Percentiles rank a stretch among this genome's conserved stretches.
Evolutionary conservation across 2,888 invertebrate genomes (phyloP).

Genomic region (Opisthograptis luteolata): DNA sequence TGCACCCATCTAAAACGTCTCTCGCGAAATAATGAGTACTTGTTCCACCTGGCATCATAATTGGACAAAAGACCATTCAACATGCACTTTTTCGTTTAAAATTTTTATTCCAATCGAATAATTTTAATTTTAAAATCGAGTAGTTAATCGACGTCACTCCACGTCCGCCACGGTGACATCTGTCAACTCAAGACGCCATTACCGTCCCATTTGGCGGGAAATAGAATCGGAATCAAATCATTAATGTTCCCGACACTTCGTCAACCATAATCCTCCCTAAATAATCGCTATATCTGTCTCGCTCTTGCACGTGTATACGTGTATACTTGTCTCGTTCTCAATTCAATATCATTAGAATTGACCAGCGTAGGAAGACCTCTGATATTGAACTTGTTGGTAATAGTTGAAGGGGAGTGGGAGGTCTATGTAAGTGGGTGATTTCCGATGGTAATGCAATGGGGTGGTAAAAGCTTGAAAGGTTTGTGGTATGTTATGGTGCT

Average conservation of each 20-base stretch:
- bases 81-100: neutral
- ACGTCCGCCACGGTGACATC: slow-evolving; percentile 53
- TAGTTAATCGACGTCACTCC: slow-evolving; percentile 42
- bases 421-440: slow-evolving; percentile 18
- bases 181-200: slow-evolving; percentile 74
- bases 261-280: slow-evolving; percentile 59
- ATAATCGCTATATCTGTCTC: slow-evolving; percentile 48
- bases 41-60: too few species aligned
- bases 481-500: slow-evolving; percentile 33
- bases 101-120: slow-evolving; percentile 9
- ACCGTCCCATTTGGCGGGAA: slow-evolving; percentile 54
- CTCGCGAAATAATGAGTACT: too few species aligned
- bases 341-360: slow-evolving; percentile 56
- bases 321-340: slow-evolving; percentile 54
- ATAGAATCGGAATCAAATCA: slow-evolving; percentile 54
- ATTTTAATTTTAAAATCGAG: slow-evolving; percentile 34
- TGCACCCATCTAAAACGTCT: too few species aligned
- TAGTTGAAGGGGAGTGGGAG: slow-evolving; percentile 10
- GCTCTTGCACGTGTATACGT: slow-evolving; percentile 27
- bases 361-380: slow-evolving; percentile 25
- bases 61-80: too few species aligned
- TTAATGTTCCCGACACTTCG: slow-evolving; percentile 59
- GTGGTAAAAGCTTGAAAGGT: slow-evolving; percentile 35
- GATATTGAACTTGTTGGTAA: neutral
- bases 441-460: slow-evolving; percentile 29